Conservation (phyloP, 2,888 invertebrate species). For the Diplolepis rosae region DNA sequence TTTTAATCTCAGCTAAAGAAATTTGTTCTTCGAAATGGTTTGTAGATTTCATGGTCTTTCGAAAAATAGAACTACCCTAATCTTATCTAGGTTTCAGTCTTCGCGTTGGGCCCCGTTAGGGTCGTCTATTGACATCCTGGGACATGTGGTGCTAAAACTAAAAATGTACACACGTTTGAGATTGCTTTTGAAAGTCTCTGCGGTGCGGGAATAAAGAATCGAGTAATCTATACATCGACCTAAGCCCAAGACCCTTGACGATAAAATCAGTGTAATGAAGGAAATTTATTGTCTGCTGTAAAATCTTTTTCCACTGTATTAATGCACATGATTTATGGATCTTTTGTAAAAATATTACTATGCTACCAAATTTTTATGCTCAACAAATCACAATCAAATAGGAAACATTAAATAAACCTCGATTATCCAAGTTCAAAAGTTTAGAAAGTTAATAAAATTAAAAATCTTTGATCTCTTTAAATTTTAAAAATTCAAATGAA, state of each 20-base stretch:
- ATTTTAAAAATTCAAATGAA: too few relatives aligned
- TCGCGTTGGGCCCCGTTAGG: slow-evolving; percentile 13
- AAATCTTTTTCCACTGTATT: background rate
- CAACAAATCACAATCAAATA: too few relatives aligned
- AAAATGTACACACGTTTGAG: background rate
- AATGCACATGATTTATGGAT: too few relatives aligned
- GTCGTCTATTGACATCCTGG: slow-evolving; percentile 10
- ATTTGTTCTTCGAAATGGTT: too few relatives aligned
- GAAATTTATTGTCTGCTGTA: slow-evolving; percentile 2
- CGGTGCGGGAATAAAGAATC: background rate
- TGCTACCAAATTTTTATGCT: too few relatives aligned
- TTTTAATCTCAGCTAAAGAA: background rate
- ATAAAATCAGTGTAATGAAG: background rate
- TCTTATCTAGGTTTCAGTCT: slow-evolving; percentile 22
- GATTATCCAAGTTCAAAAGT: too few relatives aligned
- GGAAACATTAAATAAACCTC: too few relatives aligned
- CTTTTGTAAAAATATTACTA: too few relatives aligned
- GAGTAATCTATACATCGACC: background rate
- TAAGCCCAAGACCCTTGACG: background rate
- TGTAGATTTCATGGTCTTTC: background rate
- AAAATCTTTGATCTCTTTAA: too few relatives aligned
- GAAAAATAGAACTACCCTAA: slow-evolving; percentile 10
- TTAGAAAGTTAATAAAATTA: too few relatives aligned
- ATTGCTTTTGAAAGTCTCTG: slow-evolving; percentile 6
- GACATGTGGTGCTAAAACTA: slow-evolving; percentile 11